Evolutionary conservation across 2,888 invertebrate genomes (phyloP).

Genomic region (Microplitis manilae): DNA sequence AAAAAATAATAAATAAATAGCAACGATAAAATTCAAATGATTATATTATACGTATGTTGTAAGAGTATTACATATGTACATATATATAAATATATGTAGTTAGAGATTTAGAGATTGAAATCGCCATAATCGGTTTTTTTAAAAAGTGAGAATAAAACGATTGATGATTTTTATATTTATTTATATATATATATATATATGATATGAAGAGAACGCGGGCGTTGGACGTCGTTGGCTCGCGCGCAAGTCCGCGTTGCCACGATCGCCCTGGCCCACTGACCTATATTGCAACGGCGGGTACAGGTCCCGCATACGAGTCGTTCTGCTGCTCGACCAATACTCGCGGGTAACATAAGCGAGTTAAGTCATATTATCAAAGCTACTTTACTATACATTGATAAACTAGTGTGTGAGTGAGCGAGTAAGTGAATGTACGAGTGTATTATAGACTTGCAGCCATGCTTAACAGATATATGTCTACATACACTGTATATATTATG

Average conservation of each 20-base stretch:
- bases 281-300: conserved; percentile 66
- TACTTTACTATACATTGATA: background rate
- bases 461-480: background rate
- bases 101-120: background rate
- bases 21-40: background rate
- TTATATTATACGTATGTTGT: background rate
- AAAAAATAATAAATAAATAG: background rate
- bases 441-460: background rate
- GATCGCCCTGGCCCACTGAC: conserved; percentile 72
- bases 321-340: conserved; percentile 57
- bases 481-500: background rate
- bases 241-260: conserved; percentile 70
- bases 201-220: conserved; percentile 38
- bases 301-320: conserved; percentile 67
- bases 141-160: background rate
- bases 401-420: background rate
- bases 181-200: conserved; percentile 15
- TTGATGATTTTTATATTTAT: background rate
- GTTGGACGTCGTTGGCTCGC: conserved; percentile 51
- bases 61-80: background rate
- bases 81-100: conserved; percentile 8
- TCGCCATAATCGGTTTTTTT: background rate
- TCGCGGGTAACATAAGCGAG: conserved; percentile 42
- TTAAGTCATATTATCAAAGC: background rate
- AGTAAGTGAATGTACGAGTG: background rate